Evolutionary conservation across 2,888 invertebrate species (phyloP), one percentile per base, ranked within the genome.

Genomic region (Andrena bicolor): DNA sequence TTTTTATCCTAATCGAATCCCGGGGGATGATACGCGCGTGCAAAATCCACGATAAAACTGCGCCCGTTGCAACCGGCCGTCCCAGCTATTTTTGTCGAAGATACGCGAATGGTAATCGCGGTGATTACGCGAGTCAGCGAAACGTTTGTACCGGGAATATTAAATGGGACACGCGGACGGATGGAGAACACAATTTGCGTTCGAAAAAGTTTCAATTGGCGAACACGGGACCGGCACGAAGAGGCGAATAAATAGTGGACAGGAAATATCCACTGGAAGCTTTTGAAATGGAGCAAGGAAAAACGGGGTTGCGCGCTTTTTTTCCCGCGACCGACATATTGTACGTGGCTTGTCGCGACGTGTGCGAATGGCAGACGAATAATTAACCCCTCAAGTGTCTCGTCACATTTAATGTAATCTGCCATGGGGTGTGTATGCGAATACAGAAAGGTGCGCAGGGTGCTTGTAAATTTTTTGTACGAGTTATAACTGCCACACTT

Each of bases 91-190:
- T 23, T 48, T 23, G 20, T 1, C 3, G 7, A 30, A 4, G 16
- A 41, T 10, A 32, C 56, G 32, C 26, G 41, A 8, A 10, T 10
- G 10, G 35, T 30, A 49, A 74, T 66, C 30, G 13, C 16, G 26
- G 51, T 61, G 65, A 61, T 32, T 32, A 41, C 5, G 20, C 71
- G 63, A 65, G 48, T 26, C 30, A 48, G 16, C 23, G 32, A 20
- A 26, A 58, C 58, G 51, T 78, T 70, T 48, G 26, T 26, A 30
- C 32, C 32, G 71, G 66, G 65, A 72, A 80, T 71, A 56, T 72
- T 48, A 61, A 78, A 71, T 20, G 1, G 13, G 20, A 64, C 23
- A 13, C 23, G 7, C 0, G 26, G 32, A 3, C 13, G 32, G 16
- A 20, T 5, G 5, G 70, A 7, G 28, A 35, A 26, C 4, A 30